These are phyloP conservation scores for Chironomus tepperi DNA, from an alignment of 1,140 invertebrate genomes.

Conservation along the genomic window DNA sequence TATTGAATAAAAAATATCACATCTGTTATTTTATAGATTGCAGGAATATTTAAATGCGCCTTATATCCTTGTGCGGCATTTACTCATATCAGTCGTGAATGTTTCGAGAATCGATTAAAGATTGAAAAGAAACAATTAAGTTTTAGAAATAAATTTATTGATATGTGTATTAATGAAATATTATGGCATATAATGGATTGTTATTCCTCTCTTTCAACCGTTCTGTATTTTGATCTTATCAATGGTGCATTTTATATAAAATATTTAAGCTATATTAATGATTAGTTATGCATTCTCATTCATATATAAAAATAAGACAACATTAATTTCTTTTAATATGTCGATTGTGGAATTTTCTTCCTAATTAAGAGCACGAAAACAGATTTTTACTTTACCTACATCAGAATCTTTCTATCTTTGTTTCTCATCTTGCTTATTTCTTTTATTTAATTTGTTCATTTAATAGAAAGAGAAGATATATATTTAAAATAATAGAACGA, in stretches of 20 bases:
- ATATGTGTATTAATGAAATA: not conserved
- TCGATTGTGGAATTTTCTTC: not conserved
- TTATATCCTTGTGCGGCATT: too few relatives aligned
- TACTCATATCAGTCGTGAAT: not conserved
- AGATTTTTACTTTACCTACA: slow-evolving; percentile 1
- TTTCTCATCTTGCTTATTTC: too few relatives aligned
- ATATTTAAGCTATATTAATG: not conserved
- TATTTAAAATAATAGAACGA: too few relatives aligned
- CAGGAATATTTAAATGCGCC: too few relatives aligned
- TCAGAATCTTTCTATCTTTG: not conserved
- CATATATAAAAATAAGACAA: not conserved
- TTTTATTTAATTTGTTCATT: too few relatives aligned
- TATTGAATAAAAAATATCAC: too few relatives aligned
- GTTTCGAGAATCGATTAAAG: not conserved
- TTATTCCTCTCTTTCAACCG: not conserved
- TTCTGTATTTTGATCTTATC: not conserved
- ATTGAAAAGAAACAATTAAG: slow-evolving; percentile 14
- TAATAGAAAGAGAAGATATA: too few relatives aligned
- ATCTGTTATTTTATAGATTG: too few relatives aligned
- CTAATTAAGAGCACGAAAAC: slow-evolving; percentile 7
- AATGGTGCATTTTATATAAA: not conserved
- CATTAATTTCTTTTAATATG: not conserved
- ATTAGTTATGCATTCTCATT: slow-evolving; percentile 2
- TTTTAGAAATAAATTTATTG: slow-evolving; percentile 15
- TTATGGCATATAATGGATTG: slow-evolving; percentile 6